A percentile compares a stretch with the other conserved stretches of the same genome.
These are phyloP conservation scores for Dendrophyllia cribrosa DNA, from an alignment of 64 coral and sea anemone genomes.

Conservation along the genomic window DNA sequence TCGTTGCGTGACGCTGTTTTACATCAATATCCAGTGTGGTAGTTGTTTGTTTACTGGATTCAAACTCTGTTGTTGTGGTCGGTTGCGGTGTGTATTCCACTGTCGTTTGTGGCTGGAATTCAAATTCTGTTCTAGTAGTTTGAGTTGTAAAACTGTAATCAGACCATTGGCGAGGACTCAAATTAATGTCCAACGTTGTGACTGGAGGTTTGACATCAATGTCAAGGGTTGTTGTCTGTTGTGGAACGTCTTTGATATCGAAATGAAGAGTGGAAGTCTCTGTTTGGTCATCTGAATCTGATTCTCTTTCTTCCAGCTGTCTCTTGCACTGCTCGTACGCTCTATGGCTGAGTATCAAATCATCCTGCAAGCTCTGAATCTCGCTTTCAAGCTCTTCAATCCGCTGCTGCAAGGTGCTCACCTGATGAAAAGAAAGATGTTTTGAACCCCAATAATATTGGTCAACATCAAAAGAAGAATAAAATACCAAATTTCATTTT, in stretches of 20 bases:
- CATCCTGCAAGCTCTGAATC: slow-evolving; percentile 64
- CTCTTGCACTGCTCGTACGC: slow-evolving; percentile 77
- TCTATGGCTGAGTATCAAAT: slow-evolving; percentile 75
- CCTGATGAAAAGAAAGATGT: background rate
- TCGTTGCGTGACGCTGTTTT: slow-evolving; percentile 57
- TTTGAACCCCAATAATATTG: too few relatives aligned
- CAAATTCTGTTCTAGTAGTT: background rate
- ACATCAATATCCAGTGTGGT: slow-evolving; percentile 75
- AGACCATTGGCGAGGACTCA: background rate
- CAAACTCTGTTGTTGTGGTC: background rate
- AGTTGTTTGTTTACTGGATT: slow-evolving; percentile 29
- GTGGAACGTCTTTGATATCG: background rate
- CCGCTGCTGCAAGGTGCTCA: slow-evolving; percentile 39
- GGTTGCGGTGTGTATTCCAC: slow-evolving; percentile 2
- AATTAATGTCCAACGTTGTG: slow-evolving; percentile 6
- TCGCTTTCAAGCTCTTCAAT: slow-evolving; percentile 76
- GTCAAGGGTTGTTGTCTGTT: slow-evolving; percentile 12
- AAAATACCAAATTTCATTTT: too few relatives aligned
- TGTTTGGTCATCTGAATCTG: background rate
- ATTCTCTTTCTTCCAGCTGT: slow-evolving; percentile 50
- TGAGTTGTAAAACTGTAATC: slow-evolving; percentile 37
- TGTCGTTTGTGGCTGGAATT: background rate
- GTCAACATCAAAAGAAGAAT: too few relatives aligned
- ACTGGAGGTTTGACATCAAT: slow-evolving; percentile 35
- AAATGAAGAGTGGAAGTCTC: slow-evolving; percentile 29